phyloP scores from a whole-genome alignment of 2,113 vertebrate genomes.

The Desmodus rotundus region DNA sequence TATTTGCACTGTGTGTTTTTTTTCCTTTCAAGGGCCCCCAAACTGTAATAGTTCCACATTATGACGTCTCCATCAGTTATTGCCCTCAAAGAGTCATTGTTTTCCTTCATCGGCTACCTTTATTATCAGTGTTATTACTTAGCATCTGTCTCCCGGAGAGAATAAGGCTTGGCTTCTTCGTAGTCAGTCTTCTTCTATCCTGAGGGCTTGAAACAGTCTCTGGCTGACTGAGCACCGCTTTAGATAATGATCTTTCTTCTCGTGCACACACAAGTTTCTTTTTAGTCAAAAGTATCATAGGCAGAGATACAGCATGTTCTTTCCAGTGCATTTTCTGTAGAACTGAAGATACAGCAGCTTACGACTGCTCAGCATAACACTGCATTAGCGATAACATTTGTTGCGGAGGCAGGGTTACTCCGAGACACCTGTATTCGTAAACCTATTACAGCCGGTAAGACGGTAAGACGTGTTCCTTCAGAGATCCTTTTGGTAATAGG shows the following conservation, averaged over 20 bases:
- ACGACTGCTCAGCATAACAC: slow-evolving; percentile 9
- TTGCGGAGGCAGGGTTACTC: slow-evolving; percentile 46
- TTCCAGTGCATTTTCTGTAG: slow-evolving; percentile 27
- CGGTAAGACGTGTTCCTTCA: slow-evolving; percentile 45
- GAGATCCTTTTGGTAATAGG: slow-evolving; percentile 64
- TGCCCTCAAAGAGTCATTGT: neutral
- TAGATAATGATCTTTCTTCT: slow-evolving; percentile 42
- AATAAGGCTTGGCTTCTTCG: neutral
- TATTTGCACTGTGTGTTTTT: neutral
- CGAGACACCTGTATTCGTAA: slow-evolving; percentile 70
- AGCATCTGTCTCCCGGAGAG: neutral
- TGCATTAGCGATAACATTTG: slow-evolving; percentile 58
- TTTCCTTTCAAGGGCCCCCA: neutral
- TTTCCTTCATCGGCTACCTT: neutral
- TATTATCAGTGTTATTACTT: neutral
- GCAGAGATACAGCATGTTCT: neutral
- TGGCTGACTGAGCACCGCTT: slow-evolving; percentile 13
- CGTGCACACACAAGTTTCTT: neutral
- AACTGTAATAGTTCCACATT: neutral
- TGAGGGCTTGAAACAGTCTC: neutral
- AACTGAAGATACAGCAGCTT: slow-evolving; percentile 31
- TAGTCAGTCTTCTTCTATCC: neutral
- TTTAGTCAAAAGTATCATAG: slow-evolving; percentile 24
- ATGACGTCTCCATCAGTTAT: neutral
- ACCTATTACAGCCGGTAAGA: slow-evolving; percentile 48